Base-by-base conservation (phyloP, 2,797 vertebrate species). In the Tokudaia muenninki region DNA sequence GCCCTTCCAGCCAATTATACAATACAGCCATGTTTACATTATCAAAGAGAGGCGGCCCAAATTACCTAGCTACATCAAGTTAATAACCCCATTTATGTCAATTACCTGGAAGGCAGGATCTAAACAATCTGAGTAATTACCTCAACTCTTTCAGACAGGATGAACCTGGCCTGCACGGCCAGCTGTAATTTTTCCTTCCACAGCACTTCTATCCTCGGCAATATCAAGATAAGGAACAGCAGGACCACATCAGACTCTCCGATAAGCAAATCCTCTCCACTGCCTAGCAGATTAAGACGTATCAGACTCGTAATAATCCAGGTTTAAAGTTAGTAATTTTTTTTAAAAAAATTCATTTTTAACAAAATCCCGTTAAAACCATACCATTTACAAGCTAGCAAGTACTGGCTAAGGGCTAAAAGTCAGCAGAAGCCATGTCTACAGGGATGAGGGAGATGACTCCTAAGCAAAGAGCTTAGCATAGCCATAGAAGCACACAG, bases 61-160 rank as follows among this genome's bases (percentile, higher is more conserved):
- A 96, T 97, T 97, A 96, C 92, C 95, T 87, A 87, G 77, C 95
- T 97, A 91, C 96, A 96, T 96, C 95, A 97, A 96, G 96, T 95
- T 96, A 98, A 98, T 97, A 97, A 96, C 94, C 78, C 95, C 95
- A 92, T 96, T 97, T 97, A 41, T 94, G 72, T 97, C 97, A 96
- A 96, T 98, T 97, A 97, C 96, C 97, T 97, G 89, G 92, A 91
- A 95, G 91, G 95, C 94, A 95, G 89, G 75, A 75, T 91, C 94
- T 91, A 96, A 95, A 96, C 87, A 96, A 96, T 93, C 94, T 95
- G 87, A 88, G 97, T 97, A 97, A 98, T 97, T 97, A 97, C 92
- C 72, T 96, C 94, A 88, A 94, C 86, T 96, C 94, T 89, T 91
- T 96, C 94, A 94, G 91, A 92, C 24, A 29, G 92, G 83, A 96